These are phyloP conservation scores for Ephestia elutella DNA, from an alignment of 1,140 invertebrate species.

Conservation along the genomic window DNA sequence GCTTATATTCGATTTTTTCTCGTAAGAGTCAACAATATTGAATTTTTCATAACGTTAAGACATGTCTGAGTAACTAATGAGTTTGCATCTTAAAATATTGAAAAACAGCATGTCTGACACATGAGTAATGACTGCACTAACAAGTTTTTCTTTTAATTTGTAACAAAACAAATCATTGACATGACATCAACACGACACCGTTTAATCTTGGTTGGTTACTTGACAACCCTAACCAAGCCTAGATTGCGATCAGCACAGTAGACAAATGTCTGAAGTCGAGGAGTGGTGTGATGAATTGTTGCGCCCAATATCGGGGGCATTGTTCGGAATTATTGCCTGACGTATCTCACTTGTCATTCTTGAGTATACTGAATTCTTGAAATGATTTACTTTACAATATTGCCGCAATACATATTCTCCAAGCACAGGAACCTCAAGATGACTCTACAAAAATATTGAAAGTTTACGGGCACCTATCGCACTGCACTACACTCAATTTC, in stretches of 20 bases:
- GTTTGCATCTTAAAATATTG: slow-evolving; percentile 1
- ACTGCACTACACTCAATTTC: too few species aligned
- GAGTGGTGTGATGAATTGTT: slow-evolving; percentile 20
- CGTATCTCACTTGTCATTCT: not conserved
- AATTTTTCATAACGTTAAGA: too few species aligned
- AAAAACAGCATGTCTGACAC: slow-evolving; percentile 1
- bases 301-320: not conserved
- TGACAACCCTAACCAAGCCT: slow-evolving; percentile 5
- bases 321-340: slow-evolving; percentile 1
- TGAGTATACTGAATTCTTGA: not conserved
- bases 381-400: too few species aligned
- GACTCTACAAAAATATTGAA: too few species aligned
- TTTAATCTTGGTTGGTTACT: not conserved
- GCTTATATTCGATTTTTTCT: too few species aligned
- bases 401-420: not conserved
- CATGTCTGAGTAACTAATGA: too few species aligned
- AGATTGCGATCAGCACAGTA: slow-evolving; percentile 9
- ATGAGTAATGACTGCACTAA: not conserved
- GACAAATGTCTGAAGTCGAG: slow-evolving; percentile 16
- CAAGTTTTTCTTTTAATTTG: not conserved
- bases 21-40: too few species aligned
- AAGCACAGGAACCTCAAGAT: not conserved
- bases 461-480: too few species aligned
- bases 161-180: not conserved
- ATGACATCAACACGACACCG: not conserved